phyloP scores from a whole-genome alignment of 2,888 invertebrate species.

The Erebia epiphron region DNA sequence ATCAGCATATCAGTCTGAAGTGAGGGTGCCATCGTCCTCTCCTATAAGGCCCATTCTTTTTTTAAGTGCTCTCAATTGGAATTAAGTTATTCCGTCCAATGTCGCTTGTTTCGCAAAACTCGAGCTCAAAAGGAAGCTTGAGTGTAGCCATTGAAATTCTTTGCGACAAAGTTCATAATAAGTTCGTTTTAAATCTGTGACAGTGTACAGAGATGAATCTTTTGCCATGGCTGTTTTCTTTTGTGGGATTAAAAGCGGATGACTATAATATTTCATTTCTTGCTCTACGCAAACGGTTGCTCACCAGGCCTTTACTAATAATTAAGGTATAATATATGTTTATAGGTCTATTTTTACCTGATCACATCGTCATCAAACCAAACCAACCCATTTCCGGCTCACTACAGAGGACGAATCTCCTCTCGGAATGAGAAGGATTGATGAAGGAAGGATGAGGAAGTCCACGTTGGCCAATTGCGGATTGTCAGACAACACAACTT shows the following conservation, averaged over 20 bases:
- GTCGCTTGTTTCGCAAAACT: conserved; percentile 43
- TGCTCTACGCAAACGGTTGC: too few species aligned
- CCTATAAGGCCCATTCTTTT: conserved; percentile 63
- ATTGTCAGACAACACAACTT: too few species aligned
- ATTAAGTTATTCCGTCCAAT: conserved; percentile 61
- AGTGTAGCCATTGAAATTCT: conserved; percentile 44
- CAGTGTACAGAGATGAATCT: conserved; percentile 27
- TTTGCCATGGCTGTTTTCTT: conserved; percentile 17
- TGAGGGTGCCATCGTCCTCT: conserved; percentile 31
- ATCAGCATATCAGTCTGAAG: conserved; percentile 59
- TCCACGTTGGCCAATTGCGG: too few species aligned
- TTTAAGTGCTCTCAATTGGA: conserved; percentile 63
- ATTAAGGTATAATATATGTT: too few species aligned
- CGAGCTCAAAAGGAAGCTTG: conserved; percentile 42
- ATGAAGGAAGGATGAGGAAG: too few species aligned
- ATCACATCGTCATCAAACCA: too few species aligned
- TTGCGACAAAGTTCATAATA: conserved; percentile 40
- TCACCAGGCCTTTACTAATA: too few species aligned
- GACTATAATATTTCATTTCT: not conserved
- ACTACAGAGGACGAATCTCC: too few species aligned
- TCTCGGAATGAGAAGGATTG: too few species aligned
- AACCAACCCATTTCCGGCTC: too few species aligned
- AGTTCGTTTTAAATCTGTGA: conserved; percentile 38
- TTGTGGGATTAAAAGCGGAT: conserved; percentile 1
- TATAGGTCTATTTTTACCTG: too few species aligned